phyloP scores from a whole-genome alignment of 2,113 vertebrate genomes.

The Lanius ludovicianus region DNA sequence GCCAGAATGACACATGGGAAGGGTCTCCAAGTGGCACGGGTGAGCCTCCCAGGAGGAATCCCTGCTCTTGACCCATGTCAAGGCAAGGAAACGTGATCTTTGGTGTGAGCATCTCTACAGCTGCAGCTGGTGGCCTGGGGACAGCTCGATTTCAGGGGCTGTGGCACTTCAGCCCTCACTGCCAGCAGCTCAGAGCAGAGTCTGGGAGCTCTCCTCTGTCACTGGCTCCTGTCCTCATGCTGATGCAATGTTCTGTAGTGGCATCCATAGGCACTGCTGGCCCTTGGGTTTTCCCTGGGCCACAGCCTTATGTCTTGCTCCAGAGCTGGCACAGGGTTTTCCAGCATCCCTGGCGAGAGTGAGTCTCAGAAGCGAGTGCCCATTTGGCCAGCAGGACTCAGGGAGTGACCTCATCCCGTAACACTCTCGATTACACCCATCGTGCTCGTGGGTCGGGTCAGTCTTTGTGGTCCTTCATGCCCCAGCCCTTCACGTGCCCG shows the following conservation, averaged over 20 bases:
- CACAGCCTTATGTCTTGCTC: accelerated
- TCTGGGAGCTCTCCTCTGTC: background rate
- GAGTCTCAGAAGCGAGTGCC: accelerated
- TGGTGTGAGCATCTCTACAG: background rate
- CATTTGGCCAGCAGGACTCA: background rate
- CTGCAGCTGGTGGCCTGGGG: background rate
- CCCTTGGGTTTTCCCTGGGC: background rate
- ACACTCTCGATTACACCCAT: accelerated
- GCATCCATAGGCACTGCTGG: background rate
- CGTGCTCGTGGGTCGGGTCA: accelerated
- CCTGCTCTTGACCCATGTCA: constrained; percentile 27
- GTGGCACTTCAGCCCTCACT: background rate
- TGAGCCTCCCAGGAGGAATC: background rate
- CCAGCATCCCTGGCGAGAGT: background rate
- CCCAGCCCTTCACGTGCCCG: accelerated
- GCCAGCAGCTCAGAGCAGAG: background rate
- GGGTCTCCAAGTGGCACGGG: background rate
- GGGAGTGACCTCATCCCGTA: background rate
- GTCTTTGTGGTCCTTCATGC: background rate
- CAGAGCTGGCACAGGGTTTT: background rate
- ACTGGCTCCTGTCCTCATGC: background rate
- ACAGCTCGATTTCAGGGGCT: background rate
- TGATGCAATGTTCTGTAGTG: background rate
- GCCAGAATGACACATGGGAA: constrained; percentile 3
- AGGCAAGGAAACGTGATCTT: constrained; percentile 34